Base-by-base conservation (phyloP, 2,113 vertebrate species). In the Scytalopus superciliaris region DNA sequence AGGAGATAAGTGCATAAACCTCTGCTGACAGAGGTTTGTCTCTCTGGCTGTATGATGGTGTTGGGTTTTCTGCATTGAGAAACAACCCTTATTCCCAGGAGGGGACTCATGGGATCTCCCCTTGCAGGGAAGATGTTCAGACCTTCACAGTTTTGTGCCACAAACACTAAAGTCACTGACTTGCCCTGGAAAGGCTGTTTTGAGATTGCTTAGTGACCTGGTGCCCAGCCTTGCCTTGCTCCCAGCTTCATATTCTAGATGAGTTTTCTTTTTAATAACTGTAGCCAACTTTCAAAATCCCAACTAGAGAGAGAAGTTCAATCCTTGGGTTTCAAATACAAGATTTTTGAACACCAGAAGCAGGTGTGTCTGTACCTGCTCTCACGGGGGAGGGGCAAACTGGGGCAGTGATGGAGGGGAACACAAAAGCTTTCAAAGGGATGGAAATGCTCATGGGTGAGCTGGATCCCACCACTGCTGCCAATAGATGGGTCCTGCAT, bases 301-400 rank as follows among this genome's bases (percentile, higher is more conserved):
- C 47, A 33, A 10, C 28, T 37, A 45, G 44, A 47, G 64, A 69
- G 40, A 14, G 15, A 55, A 75, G 52, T 28, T 57, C 13, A 25
- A 0, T 15, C 39, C 24, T 16, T 22, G n/a, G 33, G 30, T 47
- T 82, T 63, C 33, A 12, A 45, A 24, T 5, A 21, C 6, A 35
- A n/a, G 6, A 22, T 9, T 69, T 59, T 37, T n/a, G 59, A 67
- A 6, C 14, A 15, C 23, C 14, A 12, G 4, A 14, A 78, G 8
- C 17, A 24, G 17, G 21, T 7, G 6, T 7, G 7, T 4, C 62
- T 33, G 13, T 1, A 1, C 16, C 11, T 17, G 12, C 35, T 33
- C 8, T 37, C 18, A 2, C 1, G 14, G 47, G 17, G 4, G 9
- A 13, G 47, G 17, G 4, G 9, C 40, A 53, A 31, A 70, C 7